These are phyloP conservation scores for Anoplius nigerrimus DNA, from an alignment of 2,888 invertebrate genomes.

Conservation along the genomic window DNA sequence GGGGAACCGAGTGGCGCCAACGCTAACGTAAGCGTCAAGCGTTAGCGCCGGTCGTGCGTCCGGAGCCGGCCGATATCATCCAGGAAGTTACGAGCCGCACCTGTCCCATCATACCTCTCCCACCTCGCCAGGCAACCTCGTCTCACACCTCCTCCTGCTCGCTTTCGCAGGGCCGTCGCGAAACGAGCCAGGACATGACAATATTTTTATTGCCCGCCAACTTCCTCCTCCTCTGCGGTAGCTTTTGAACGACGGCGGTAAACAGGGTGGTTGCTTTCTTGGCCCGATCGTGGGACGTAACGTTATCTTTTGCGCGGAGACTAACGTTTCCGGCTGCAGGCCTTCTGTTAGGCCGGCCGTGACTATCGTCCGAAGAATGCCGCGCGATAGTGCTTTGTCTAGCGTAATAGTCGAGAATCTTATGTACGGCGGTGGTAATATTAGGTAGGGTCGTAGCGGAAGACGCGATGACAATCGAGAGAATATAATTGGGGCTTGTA, in stretches of 20 bases:
- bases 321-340: no score
- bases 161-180: conserved; percentile 49
- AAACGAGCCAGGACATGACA: conserved; percentile 1
- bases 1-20: conserved; percentile 60
- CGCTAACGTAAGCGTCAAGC: conserved; percentile 55
- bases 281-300: no score
- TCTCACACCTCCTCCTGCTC: conserved; percentile 11
- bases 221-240: background rate
- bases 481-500: no score
- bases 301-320: no score
- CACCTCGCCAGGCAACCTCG: conserved; percentile 15
- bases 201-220: background rate
- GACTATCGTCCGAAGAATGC: no score
- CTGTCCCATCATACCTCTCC: conserved; percentile 58
- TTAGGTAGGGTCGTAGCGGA: no score
- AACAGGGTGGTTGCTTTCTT: no score
- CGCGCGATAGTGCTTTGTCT: no score
- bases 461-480: background rate
- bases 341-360: no score
- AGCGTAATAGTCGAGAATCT: conserved; percentile 4
- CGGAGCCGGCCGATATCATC: conserved; percentile 60
- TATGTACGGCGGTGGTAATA: conserved; percentile 5
- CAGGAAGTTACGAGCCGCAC: conserved; percentile 66
- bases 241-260: no score
- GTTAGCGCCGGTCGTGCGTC: conserved; percentile 55